Conservation (phyloP, 2,113 vertebrate species). For the Poeciliopsis turrubarensis region DNA sequence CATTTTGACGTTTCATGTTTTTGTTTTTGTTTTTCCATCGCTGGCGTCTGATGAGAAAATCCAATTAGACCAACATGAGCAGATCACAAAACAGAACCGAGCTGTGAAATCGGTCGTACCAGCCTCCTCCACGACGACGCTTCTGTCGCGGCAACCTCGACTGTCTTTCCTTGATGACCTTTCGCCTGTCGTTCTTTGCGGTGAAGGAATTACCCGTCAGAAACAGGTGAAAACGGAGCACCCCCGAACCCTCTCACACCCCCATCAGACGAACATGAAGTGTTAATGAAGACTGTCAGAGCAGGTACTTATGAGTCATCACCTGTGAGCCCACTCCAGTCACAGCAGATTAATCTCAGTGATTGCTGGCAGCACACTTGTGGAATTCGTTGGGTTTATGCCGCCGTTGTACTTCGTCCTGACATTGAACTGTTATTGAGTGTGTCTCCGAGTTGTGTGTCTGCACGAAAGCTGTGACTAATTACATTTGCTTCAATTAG, state of each 20-base stretch:
- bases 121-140: neutral
- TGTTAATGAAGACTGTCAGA: conserved; percentile 7
- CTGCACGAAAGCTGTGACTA: conserved; percentile 12
- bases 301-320: neutral
- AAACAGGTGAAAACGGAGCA: neutral
- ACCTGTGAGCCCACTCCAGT: neutral
- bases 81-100: neutral
- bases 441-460: conserved; percentile 4
- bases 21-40: neutral
- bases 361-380: neutral
- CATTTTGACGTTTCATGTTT: neutral
- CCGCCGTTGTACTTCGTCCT: neutral
- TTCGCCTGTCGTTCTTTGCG: neutral
- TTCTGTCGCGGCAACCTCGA: neutral
- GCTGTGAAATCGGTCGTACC: neutral
- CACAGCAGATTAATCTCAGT: conserved; percentile 23
- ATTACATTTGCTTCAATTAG: conserved; percentile 46
- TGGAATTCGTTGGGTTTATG: neutral
- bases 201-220: neutral
- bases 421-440: neutral
- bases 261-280: neutral
- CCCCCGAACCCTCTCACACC: neutral
- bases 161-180: neutral
- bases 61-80: neutral
- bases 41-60: neutral